Conservation (phyloP, 2,113 vertebrate genomes). For the Pterocles gutturalis region DNA sequence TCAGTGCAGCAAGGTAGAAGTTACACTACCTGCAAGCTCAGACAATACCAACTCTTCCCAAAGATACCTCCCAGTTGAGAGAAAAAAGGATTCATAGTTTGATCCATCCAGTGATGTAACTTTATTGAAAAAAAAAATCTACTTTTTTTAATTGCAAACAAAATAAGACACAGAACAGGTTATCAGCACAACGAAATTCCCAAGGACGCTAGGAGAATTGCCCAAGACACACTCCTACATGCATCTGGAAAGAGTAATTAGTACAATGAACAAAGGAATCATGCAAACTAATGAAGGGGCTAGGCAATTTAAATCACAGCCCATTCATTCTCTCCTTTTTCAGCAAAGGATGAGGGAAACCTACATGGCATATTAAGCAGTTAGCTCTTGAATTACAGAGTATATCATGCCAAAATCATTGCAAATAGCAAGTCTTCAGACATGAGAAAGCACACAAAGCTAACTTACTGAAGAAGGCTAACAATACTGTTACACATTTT, state of each 20-base stretch:
- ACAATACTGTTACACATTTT: not conserved
- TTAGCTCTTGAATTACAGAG: not conserved
- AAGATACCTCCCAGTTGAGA: not conserved
- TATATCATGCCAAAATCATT: not conserved
- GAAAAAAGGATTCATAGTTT: not conserved
- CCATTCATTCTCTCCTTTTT: not conserved
- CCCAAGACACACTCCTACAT: not conserved
- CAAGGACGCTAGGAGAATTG: not conserved
- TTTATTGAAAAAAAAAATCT: not conserved
- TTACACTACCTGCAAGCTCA: not conserved
- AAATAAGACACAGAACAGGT: not conserved
- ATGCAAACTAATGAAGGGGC: not conserved
- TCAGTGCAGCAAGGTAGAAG: not conserved
- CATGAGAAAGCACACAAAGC: not conserved
- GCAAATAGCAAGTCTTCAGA: not conserved
- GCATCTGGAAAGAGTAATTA: not conserved
- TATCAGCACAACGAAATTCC: not conserved
- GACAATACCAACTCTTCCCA: not conserved
- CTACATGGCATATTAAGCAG: conserved; percentile 21
- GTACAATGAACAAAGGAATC: not conserved
- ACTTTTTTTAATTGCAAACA: not conserved
- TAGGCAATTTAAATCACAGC: not conserved
- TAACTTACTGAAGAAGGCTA: not conserved
- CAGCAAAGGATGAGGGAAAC: not conserved
- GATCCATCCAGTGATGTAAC: not conserved